Evolutionary conservation across 2,113 vertebrate genomes (phyloP).

Genomic region (Pseudorectes ferrugineus): DNA sequence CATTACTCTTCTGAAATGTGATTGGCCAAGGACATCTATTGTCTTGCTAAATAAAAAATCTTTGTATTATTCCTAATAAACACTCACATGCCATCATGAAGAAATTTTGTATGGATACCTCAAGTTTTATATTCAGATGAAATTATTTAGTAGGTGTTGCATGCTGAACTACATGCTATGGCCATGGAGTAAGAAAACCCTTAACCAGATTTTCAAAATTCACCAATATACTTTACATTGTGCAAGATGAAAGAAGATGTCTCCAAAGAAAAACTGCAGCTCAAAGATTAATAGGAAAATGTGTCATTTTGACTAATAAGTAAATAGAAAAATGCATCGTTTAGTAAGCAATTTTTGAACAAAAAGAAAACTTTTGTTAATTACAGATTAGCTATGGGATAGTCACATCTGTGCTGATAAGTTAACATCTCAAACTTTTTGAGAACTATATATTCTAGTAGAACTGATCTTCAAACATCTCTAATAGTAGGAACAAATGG

Average conservation of each 20-base stretch:
- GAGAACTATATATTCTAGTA: not conserved
- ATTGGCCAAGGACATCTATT: fast-evolving
- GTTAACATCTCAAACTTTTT: not conserved
- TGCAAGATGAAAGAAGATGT: not conserved
- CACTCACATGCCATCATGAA: not conserved
- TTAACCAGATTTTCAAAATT: not conserved
- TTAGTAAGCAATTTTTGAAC: not conserved
- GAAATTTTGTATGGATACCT: not conserved
- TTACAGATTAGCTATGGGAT: not conserved
- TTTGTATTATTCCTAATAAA: not conserved
- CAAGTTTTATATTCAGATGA: not conserved
- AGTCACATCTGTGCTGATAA: not conserved
- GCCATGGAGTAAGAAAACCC: not conserved
- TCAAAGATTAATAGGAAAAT: not conserved
- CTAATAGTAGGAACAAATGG: not conserved
- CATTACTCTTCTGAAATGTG: not conserved
- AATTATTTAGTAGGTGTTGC: not conserved
- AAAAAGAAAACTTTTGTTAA: not conserved
- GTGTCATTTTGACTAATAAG: not conserved
- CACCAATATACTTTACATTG: not conserved
- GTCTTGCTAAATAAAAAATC: not conserved
- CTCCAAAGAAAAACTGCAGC: not conserved
- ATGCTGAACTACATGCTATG: not conserved
- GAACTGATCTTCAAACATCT: not conserved
- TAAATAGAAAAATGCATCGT: not conserved